A percentile compares a stretch with the other conserved stretches of the same genome.
Evolutionary conservation across 2,797 vertebrate species (phyloP).

Genomic region (Sebastes baramenuke): DNA sequence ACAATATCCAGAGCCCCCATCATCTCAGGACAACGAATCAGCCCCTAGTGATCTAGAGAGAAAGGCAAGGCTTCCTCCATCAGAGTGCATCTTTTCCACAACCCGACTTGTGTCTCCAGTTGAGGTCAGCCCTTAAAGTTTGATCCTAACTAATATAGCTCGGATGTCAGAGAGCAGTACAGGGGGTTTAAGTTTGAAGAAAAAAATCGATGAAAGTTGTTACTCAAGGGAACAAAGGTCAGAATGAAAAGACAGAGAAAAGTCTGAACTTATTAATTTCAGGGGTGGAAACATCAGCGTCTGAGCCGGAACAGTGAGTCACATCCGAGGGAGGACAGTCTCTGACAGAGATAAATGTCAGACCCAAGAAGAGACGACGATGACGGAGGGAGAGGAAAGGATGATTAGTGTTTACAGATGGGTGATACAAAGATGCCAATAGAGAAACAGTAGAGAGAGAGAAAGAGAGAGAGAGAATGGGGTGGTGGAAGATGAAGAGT

Average conservation of each 20-base stretch:
- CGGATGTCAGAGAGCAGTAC: not conserved
- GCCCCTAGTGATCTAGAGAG: not conserved
- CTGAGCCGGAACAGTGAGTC: conserved; percentile 15
- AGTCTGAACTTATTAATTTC: not conserved
- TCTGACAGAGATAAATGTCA: conserved; percentile 22
- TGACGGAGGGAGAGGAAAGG: not conserved
- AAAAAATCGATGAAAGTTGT: not conserved
- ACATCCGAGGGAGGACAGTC: conserved; percentile 5
- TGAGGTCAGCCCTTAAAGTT: not conserved
- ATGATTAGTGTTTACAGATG: conserved; percentile 23
- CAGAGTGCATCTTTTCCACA: not conserved
- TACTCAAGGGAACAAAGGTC: not conserved
- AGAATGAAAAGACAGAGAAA: not conserved
- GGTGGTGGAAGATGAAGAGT: not conserved
- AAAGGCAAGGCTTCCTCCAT: not conserved
- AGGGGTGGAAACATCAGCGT: not conserved
- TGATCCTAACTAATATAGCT: not conserved
- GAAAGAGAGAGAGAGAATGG: not conserved
- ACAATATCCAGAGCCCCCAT: no score
- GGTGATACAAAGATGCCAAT: not conserved
- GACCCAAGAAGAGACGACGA: not conserved
- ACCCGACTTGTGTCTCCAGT: not conserved
- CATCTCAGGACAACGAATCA: no score
- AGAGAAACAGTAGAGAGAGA: not conserved
- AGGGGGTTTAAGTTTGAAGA: not conserved